Percentiles rank a stretch among this genome's conserved stretches.
phyloP scores from a whole-genome alignment of 2,113 vertebrate species.

The Albula glossodonta region DNA sequence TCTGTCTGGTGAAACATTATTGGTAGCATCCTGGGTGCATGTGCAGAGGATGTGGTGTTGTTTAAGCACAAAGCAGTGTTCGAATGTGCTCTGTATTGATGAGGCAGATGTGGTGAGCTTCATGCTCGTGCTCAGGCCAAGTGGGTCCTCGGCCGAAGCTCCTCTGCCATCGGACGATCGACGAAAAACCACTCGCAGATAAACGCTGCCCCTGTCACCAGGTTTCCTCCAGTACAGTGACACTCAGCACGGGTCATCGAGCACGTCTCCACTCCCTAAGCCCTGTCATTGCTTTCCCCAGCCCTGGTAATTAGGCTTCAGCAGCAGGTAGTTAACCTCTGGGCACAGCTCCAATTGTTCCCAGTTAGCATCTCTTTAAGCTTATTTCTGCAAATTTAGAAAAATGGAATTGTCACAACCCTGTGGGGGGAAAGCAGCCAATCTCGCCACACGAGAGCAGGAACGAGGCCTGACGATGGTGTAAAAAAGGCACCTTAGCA shows the following conservation, averaged over 20 bases:
- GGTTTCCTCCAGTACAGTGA: background rate
- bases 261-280: slow-evolving; percentile 22
- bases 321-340: slow-evolving; percentile 55
- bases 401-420: slow-evolving; percentile 39
- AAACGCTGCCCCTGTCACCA: background rate
- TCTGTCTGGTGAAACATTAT: no score
- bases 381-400: slow-evolving; percentile 44
- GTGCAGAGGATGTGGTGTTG: no score
- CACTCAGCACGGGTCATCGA: background rate
- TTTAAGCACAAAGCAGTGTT: no score
- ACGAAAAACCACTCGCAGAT: no score
- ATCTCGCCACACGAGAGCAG: slow-evolving; percentile 44
- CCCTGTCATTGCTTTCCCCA: slow-evolving; percentile 33
- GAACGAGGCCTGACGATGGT: slow-evolving; percentile 33
- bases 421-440: slow-evolving; percentile 20
- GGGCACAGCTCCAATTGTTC: slow-evolving; percentile 45
- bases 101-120: no score
- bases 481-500: background rate
- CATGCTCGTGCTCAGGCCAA: no score
- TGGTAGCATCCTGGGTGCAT: no score
- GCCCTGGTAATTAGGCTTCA: slow-evolving; percentile 53
- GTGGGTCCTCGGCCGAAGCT: no score
- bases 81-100: no score
- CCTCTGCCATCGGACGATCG: no score
- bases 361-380: slow-evolving; percentile 44